phyloP scores from a whole-genome alignment of 2,113 vertebrate species.

The Notarius quadriscutis region DNA sequence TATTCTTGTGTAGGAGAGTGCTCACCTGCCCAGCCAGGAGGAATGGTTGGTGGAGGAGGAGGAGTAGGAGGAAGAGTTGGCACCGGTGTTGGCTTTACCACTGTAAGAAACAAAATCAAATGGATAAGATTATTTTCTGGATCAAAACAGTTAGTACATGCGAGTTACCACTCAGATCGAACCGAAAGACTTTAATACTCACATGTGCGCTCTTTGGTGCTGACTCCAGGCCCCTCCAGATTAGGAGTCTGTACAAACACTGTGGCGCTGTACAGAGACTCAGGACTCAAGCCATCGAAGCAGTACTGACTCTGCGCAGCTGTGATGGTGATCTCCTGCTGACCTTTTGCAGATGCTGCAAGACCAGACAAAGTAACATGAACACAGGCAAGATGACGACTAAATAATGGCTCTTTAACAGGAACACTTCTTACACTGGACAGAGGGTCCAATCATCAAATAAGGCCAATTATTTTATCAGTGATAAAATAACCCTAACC shows the following conservation, averaged over 20 bases:
- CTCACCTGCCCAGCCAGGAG: slow-evolving; percentile 90
- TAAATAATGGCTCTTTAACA: background rate
- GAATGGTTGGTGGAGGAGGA: slow-evolving; percentile 90
- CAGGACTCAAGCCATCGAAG: slow-evolving; percentile 87
- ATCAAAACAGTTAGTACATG: background rate
- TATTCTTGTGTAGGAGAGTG: background rate
- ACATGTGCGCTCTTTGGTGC: slow-evolving; percentile 82
- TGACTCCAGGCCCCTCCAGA: slow-evolving; percentile 90
- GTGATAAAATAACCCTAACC: no score
- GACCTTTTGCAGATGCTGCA: slow-evolving; percentile 74
- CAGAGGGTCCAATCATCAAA: background rate
- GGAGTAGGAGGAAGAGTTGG: slow-evolving; percentile 89
- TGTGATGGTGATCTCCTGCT: slow-evolving; percentile 91
- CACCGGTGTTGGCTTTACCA: slow-evolving; percentile 86
- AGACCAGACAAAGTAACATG: background rate
- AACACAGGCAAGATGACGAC: background rate
- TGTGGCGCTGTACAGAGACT: slow-evolving; percentile 82
- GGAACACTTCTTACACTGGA: background rate
- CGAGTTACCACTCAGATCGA: background rate
- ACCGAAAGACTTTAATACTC: slow-evolving; percentile 47
- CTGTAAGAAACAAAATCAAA: slow-evolving; percentile 64
- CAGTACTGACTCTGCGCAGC: slow-evolving; percentile 88
- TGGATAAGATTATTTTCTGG: background rate
- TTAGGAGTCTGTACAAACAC: slow-evolving; percentile 94
- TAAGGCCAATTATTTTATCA: background rate